Percentiles rank a stretch among this genome's conserved stretches.
These are phyloP conservation scores for Trichogramma pretiosum DNA, from an alignment of 1,140 invertebrate genomes.

Conservation along the genomic window DNA sequence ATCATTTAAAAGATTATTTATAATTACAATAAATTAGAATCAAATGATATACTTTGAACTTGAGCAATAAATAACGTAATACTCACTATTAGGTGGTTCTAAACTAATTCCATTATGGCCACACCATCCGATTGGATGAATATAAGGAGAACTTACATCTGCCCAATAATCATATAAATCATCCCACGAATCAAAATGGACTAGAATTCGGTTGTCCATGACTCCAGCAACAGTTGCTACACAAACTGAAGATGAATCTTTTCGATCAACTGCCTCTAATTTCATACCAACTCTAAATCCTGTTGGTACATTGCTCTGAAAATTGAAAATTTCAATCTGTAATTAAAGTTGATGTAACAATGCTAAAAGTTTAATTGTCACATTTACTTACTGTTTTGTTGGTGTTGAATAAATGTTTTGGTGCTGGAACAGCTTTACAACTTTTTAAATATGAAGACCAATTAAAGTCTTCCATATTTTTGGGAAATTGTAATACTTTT, in stretches of 20 bases:
- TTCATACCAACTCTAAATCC: conserved; percentile 84
- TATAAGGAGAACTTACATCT: conserved; percentile 79
- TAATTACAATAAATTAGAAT: too few species aligned
- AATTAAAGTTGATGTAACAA: not conserved
- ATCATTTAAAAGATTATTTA: too few species aligned
- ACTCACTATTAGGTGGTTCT: conserved; percentile 78
- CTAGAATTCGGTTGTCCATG: conserved; percentile 73
- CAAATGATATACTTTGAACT: not conserved
- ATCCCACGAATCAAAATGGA: conserved; percentile 94
- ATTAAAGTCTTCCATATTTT: conserved; percentile 58
- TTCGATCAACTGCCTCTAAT: conserved; percentile 88
- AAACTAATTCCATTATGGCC: conserved; percentile 68
- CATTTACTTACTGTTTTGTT: conserved; percentile 50
- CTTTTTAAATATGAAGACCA: conserved; percentile 80
- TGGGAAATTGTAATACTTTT: conserved; percentile 66
- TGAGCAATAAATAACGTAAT: too few species aligned
- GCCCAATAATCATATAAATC: conserved; percentile 92
- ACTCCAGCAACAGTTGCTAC: conserved; percentile 82
- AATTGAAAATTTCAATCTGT: too few species aligned
- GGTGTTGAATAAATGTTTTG: conserved; percentile 66
- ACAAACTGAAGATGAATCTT: conserved; percentile 75
- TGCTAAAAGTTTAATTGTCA: too few species aligned
- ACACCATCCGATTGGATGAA: conserved; percentile 91
- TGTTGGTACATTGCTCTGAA: conserved; percentile 61
- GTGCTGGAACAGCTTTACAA: conserved; percentile 67